Percentiles rank a stretch among this genome's conserved stretches.
These are phyloP conservation scores for Cenopis cana DNA, from an alignment of 2,888 invertebrate genomes.

Conservation along the genomic window DNA sequence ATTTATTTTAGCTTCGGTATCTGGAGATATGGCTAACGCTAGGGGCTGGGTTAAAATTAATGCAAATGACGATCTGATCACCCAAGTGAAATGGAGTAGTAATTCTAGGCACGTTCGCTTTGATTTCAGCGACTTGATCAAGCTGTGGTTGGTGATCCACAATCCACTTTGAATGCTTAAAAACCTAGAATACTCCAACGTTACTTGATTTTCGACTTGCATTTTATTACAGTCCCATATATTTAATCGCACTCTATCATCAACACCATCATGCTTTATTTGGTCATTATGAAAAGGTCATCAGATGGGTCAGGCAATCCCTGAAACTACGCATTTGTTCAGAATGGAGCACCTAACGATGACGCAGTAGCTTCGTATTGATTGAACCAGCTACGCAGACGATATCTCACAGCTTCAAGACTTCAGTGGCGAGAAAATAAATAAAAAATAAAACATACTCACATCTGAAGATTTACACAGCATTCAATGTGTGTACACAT, in stretches of 20 bases:
- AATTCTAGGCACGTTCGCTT: conserved; percentile 69
- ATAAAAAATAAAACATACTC: neutral
- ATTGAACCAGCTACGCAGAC: conserved; percentile 53
- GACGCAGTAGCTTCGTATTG: conserved; percentile 71
- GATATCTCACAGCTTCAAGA: neutral
- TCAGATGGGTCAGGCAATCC: conserved; percentile 60
- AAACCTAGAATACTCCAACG: conserved; percentile 37
- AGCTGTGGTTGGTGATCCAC: conserved; percentile 56
- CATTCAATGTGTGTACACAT: neutral
- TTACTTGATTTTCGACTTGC: neutral
- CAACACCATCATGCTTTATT: neutral
- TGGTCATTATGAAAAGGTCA: conserved; percentile 11
- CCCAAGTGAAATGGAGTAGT: conserved; percentile 55
- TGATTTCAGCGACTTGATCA: conserved; percentile 69
- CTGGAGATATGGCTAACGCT: conserved; percentile 8
- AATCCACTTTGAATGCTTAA: conserved; percentile 58
- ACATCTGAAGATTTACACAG: neutral
- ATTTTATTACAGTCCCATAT: neutral
- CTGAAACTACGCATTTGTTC: conserved; percentile 63
- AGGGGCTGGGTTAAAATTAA: conserved; percentile 45
- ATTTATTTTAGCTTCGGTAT: conserved; percentile 1
- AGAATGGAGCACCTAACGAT: conserved; percentile 52
- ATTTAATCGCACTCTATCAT: neutral
- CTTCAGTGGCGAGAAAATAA: neutral
- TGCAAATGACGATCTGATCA: conserved; percentile 61